Conservation (phyloP, 2,113 vertebrate species). For the Pterocles gutturalis region DNA sequence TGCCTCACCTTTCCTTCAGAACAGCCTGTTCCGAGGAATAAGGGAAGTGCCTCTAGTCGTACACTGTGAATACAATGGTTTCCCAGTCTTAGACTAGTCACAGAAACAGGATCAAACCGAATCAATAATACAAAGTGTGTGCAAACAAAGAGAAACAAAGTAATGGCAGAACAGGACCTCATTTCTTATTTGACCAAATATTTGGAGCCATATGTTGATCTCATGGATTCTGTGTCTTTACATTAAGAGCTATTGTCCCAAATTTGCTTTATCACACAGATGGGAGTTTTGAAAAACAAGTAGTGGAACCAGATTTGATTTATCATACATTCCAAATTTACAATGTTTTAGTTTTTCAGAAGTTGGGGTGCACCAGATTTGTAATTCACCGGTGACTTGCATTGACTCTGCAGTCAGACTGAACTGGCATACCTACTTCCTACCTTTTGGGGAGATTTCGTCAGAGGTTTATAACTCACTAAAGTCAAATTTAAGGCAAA, state of each 20-base stretch:
- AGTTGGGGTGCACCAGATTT: background rate
- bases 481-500: background rate
- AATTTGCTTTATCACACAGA: background rate
- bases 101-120: background rate
- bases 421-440: background rate
- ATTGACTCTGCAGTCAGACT: background rate
- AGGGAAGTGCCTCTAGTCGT: background rate
- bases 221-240: background rate
- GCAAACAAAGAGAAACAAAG: background rate
- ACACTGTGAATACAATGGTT: fast-evolving
- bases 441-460: background rate
- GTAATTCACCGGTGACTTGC: background rate
- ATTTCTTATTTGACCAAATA: background rate
- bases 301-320: background rate
- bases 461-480: background rate
- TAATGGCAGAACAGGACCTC: background rate
- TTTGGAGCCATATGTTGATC: background rate
- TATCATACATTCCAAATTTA: background rate
- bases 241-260: background rate
- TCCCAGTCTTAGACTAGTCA: background rate
- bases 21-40: background rate
- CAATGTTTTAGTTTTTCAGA: background rate
- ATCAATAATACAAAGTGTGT: background rate
- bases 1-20: background rate
- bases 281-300: background rate